Evolutionary conservation across 2,888 invertebrate genomes (phyloP), one percentile per base, ranked within the genome.

Genomic region (Meta bourneti): DNA sequence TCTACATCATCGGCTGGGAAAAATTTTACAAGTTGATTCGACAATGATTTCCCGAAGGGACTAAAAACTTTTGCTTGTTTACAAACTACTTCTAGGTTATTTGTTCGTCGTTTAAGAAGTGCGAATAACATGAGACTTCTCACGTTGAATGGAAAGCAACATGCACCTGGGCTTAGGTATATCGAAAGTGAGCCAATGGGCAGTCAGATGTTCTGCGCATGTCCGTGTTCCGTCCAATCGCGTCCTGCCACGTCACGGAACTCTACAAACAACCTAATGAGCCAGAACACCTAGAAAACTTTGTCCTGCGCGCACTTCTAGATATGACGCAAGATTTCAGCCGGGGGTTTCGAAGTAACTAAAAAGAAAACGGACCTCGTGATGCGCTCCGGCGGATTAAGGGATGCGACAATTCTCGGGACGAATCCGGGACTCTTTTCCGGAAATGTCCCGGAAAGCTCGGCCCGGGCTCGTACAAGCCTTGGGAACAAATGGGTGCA

Each of bases 101-200:
- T 72, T 82, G 71, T 82, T 70, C 49, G n/a, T 70, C 19, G 70
- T 69, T 82, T 83, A 74, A 83, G 83, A 74, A 83, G 20, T 34
- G 83, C 74, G 74, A 83, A 72, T 72, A 83, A 83, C 74, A 83
- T 69, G 81, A 81, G 54, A 72, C 51, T 71, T 83, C 72, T 74
- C 83, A 83, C 83, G 72, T 83, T 83, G 54, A 83, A 83, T 83
- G 83, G 13, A 72, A 74, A 83, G 72, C 72, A 72, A 74, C 83
- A 77, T 85, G 77, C 85, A 85, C 85, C 85, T 85, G 75, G 77
- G 11, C 85, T 69, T 69, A 85, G 85, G 85, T 85, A 85, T 85
- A 85, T 77, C 48, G 9, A 19, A 49, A 61, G 6, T 4, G 69
- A 77, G 49, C 85, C 85, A 85, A 85, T 85, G 69, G 49, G 77